Base-by-base conservation (phyloP, 37 sponge, comb jelly and placozoan genomes). In the Theonella swinhoei region DNA sequence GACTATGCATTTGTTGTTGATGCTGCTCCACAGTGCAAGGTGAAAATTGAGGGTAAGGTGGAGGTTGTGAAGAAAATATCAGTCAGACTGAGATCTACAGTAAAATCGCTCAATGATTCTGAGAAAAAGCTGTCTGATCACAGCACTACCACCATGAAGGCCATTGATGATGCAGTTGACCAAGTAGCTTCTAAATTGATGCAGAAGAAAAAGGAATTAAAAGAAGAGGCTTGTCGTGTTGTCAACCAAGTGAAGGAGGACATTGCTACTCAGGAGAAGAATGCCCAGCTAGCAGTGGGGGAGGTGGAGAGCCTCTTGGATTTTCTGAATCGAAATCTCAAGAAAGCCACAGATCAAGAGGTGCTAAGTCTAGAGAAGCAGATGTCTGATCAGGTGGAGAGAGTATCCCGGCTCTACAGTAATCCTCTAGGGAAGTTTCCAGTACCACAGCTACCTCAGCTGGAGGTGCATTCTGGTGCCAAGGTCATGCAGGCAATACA, bases 291-390 rank as follows among this genome's bases (percentile, higher is more conserved):
- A 31, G 69, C 69, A 20, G 30, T 32, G 34, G 69, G 33, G 30
- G 69, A 68, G 34, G 69, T 68, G 30, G 33, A 68, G 69, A 68
- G 69, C 33, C 31, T 68, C 20, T 1, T 68, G 5, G 69, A 68
- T 1, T 68, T 68, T 4, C 20, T 68, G 30, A 32, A 31, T 31
- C 69, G 34, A 29, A 68, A 31, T 28, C 34, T 32, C 2, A 1
- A 68, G 34, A 28, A 5, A 31, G 34, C 69, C 9, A 68, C 9
- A 33, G 69, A 68, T 4, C 69, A 68, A 4, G 69, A 68, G 69
- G 34, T 68, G 33, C 69, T 68, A 1, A 32, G 69, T 7, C 69
- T 68, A 4, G 33, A 68, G 69, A 68, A 68, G 33, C 69, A 68
- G 34, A 68, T 68, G 33, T 4, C 31, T 32, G 69, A 68, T 32